Evolutionary conservation across 2,113 vertebrate species (phyloP).

Genomic region (Rhombomys opimus): DNA sequence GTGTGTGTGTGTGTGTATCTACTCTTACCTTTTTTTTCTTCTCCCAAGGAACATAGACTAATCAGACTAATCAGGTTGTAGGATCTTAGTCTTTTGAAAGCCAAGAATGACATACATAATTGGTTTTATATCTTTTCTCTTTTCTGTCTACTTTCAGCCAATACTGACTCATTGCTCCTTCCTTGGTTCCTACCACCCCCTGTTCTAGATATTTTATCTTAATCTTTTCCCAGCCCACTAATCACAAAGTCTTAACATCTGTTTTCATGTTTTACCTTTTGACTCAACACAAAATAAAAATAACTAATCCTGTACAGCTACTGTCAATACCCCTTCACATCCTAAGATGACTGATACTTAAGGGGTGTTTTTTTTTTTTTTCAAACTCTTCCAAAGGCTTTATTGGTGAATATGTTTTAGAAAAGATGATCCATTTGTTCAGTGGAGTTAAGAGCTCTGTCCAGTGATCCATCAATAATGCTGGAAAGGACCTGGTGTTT

Average conservation of each 20-base stretch:
- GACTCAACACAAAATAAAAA: background rate
- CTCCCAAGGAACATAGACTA: background rate
- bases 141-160: background rate
- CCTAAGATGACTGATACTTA: background rate
- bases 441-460: background rate
- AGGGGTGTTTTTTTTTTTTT: background rate
- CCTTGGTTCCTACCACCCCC: background rate
- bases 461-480: background rate
- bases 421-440: background rate
- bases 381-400: background rate
- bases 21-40: too few species aligned
- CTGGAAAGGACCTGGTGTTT: background rate
- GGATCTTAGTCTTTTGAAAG: background rate
- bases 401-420: background rate
- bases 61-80: too few species aligned
- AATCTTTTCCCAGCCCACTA: background rate
- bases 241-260: background rate
- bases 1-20: background rate
- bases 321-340: background rate
- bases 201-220: background rate
- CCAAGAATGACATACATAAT: background rate
- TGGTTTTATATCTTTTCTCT: background rate
- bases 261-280: background rate
- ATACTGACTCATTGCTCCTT: background rate
- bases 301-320: background rate